Base-by-base conservation (phyloP, 2,888 invertebrate genomes). In the Melipona bicolor region DNA sequence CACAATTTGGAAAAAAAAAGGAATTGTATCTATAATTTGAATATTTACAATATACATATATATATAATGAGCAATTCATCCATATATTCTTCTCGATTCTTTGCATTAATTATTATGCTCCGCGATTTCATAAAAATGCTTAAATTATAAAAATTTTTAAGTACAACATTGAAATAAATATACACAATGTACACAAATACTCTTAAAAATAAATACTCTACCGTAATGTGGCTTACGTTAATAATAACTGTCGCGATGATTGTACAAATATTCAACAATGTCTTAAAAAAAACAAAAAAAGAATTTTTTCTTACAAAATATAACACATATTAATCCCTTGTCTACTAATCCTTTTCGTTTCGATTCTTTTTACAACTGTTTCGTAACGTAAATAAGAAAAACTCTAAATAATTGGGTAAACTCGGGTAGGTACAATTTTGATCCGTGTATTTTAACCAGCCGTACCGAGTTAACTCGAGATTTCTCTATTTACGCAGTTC, bases 151-250 rank as follows among this genome's bases (percentile, higher is more conserved):
- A 61, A 50, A 49, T 54, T 17, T 73, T 56, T 67, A 67, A 61
- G 19, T 64, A 70, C 11, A 43, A 59, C n/a, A 52, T 69, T 61
- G 36, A 56, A 74, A 76, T 79, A 83, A 84, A 83, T 79, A 83
- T 83, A 76, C 50, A 79, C 24, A 77, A 83, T 85, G 83, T 85
- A 83, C 83, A 79, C 61, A 65, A 43, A 19, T 27, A n/a, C 3
- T 61, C 43, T 74, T 69, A 50, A 1, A 70, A 79, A 77, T 83
- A 70, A 79, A 83, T 73, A 56, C 54, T 50, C n/a, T 19, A 50
- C 21, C 17, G 32, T 4, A 56, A 68, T 50, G 36, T 21, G n/a
- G 36, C 19, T 59, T 59, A 21, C 15, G 52, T 17, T 61, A 21
- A 59, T 67, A 19, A 61, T 52, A 43, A 17, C 2, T 54, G 72